Evolutionary conservation across 1,140 invertebrate species (phyloP), one percentile per base, ranked within the genome.

Genomic region (Aphis craccivora): DNA sequence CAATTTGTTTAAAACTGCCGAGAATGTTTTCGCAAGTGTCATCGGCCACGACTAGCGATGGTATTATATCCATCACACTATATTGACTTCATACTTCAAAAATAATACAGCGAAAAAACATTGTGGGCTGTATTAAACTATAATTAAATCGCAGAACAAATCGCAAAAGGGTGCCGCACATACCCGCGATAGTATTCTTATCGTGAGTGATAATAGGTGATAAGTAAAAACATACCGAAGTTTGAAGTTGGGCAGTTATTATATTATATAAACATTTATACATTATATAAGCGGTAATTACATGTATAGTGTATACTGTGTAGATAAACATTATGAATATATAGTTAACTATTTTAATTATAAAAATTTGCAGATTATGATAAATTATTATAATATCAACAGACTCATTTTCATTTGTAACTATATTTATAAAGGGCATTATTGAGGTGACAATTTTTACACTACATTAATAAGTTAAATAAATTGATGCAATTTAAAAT

Each of bases 11-110:
- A 84, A 43, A 25, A 43, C 37, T 48, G 9, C 14, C 30, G 7
- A 23, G 45, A 87, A 23, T 87, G 45, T 87, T 87, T 87, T 87
- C 18, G 4, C 23, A 87, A 87, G 37, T 48, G 30, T 35, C n/a
- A 20, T 87, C 14, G 35, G n/a, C 35, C 40, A 2, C 23, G 81
- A 67, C 60, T 30, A 20, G 48, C 48, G 14, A n/a, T 9, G 81
- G 55, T 60, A 83, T 40, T 83, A 20, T 40, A 84, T 84, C 8
- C 8, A 9, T 0, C 9, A 84, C 37, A 81, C 7, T 20, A 1
- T 81, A 84, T 84, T 84, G 83, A 84, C 83, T 84, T 43, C 83
- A 84, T 23, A 43, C 40, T 84, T 18, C 83, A 84, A 84, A 43
- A 40, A 84, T 84, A 84, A 84, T 84, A 84, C 8, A 2, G 18